Evolutionary conservation across 2,888 invertebrate genomes (phyloP).

Genomic region (Apodemia hepburni): DNA sequence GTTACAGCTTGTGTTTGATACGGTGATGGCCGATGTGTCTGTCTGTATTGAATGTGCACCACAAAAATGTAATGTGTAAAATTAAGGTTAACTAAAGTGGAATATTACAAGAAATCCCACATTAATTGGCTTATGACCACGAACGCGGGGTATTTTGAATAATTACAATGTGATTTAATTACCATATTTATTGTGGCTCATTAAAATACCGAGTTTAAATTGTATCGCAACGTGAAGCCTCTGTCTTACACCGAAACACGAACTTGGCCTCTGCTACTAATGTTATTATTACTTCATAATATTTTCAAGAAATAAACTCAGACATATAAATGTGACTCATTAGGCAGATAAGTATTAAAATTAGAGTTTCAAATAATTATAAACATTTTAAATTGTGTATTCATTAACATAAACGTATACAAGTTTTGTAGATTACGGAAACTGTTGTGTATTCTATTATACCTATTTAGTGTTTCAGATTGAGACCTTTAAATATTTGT

Average conservation of each 20-base stretch:
- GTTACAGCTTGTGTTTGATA: too few species aligned
- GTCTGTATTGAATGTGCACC: too few species aligned
- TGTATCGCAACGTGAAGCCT: conserved; percentile 29
- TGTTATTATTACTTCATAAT: conserved; percentile 5
- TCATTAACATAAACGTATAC: background rate
- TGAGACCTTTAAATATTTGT: too few species aligned
- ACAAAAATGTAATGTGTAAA: too few species aligned
- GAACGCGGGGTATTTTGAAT: conserved; percentile 34
- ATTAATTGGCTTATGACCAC: conserved; percentile 18
- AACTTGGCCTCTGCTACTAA: background rate
- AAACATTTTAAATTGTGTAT: background rate
- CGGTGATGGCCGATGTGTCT: too few species aligned
- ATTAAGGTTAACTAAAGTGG: background rate
- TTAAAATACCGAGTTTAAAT: conserved; percentile 37
- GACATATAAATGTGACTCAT: conserved; percentile 3
- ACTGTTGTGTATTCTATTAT: too few species aligned
- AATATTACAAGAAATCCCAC: conserved; percentile 11
- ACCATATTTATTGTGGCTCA: conserved; percentile 35
- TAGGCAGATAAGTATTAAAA: conserved; percentile 1
- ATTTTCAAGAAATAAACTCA: background rate
- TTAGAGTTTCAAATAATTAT: background rate
- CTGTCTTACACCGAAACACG: conserved; percentile 21
- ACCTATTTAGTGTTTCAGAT: too few species aligned
- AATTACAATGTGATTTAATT: conserved; percentile 34
- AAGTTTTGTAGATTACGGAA: background rate